phyloP scores from a whole-genome alignment of 2,113 vertebrate genomes.

The Podiceps cristatus region DNA sequence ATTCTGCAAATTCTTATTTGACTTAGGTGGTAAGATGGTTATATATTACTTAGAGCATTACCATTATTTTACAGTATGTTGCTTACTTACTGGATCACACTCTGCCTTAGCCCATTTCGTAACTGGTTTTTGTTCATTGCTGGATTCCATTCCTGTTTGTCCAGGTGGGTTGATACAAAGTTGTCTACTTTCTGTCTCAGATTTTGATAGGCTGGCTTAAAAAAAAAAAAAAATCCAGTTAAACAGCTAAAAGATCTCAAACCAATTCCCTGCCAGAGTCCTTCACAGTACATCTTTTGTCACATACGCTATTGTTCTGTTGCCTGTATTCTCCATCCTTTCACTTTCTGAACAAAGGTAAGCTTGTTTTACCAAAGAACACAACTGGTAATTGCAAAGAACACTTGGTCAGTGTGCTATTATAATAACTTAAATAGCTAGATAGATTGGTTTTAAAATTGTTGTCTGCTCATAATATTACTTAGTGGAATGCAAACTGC shows the following conservation, averaged over 20 bases:
- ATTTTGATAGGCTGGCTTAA: conserved; percentile 95
- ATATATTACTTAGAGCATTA: not conserved
- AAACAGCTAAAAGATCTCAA: not conserved
- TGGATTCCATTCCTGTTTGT: conserved; percentile 96
- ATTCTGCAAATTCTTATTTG: not conserved
- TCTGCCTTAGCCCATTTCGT: conserved; percentile 92
- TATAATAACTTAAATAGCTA: not conserved
- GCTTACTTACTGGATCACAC: conserved; percentile 92
- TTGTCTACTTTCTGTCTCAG: conserved; percentile 97
- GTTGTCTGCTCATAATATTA: not conserved
- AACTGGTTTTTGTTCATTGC: conserved; percentile 98
- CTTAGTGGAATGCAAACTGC: not conserved
- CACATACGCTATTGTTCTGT: not conserved
- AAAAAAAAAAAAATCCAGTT: not conserved
- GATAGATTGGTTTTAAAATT: not conserved
- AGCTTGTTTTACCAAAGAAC: not conserved
- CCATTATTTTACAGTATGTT: not conserved
- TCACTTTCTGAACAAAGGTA: not conserved
- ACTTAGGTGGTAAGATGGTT: not conserved
- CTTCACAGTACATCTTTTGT: not conserved
- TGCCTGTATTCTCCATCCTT: not conserved
- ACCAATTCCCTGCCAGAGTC: not conserved
- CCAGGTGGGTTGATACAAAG: conserved; percentile 93
- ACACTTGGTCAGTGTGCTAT: not conserved
- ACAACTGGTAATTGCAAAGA: not conserved